Conservation (phyloP, 2,797 vertebrate species). For the Sebastes diaconus region DNA sequence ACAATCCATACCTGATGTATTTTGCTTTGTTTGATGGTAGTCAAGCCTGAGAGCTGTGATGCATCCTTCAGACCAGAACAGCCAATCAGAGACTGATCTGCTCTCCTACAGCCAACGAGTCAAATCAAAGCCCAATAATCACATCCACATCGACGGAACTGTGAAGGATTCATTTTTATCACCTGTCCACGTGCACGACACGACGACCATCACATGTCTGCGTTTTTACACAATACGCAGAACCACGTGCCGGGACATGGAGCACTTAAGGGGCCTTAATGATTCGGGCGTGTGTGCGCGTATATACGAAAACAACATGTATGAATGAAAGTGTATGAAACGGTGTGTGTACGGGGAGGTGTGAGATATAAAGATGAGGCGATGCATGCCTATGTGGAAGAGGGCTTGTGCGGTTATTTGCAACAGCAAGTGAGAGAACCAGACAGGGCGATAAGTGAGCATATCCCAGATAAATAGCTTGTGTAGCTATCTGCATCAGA, state of each 20-base stretch:
- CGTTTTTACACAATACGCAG: not conserved
- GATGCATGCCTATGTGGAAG: not conserved
- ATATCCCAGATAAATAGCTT: conserved; percentile 64
- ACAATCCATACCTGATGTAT: not conserved
- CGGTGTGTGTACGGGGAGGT: not conserved
- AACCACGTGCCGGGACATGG: not conserved
- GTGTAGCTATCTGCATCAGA: conserved; percentile 66
- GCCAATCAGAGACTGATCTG: not conserved
- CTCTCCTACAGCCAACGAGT: not conserved
- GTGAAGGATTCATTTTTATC: not conserved
- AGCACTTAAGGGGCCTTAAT: not conserved
- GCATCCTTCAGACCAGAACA: not conserved
- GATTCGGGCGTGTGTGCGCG: not conserved
- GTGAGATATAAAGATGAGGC: not conserved
- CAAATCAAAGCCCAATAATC: not conserved
- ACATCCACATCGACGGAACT: not conserved
- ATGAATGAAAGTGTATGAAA: not conserved
- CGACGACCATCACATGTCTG: not conserved
- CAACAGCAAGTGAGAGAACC: conserved; percentile 26
- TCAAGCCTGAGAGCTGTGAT: not conserved
- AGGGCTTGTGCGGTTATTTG: conserved; percentile 21
- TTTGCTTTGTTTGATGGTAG: not conserved
- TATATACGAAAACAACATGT: not conserved
- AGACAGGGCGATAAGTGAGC: conserved; percentile 57
- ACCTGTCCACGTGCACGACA: not conserved